A percentile compares a stretch with the other conserved stretches of the same genome.
Evolutionary conservation across 2,113 vertebrate species (phyloP).

Genomic region (Danionella cerebrum): DNA sequence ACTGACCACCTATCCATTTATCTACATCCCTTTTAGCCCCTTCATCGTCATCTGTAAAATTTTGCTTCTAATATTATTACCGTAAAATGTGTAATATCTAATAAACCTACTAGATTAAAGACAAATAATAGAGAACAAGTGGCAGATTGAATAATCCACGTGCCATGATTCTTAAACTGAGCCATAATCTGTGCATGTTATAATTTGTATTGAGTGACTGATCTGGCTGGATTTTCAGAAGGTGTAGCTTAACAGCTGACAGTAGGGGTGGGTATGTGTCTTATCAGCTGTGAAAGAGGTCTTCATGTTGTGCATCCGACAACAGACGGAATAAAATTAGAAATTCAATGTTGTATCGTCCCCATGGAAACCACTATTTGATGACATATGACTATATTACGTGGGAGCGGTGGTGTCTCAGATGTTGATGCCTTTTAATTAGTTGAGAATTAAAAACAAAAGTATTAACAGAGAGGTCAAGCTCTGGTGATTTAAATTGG

Average conservation of each 20-base stretch:
- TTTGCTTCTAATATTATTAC: no score
- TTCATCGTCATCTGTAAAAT: no score
- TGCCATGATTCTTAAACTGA: no score
- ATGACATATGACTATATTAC: conserved; percentile 18
- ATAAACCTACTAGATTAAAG: no score
- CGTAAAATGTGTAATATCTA: no score
- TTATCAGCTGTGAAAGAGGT: conserved; percentile 11
- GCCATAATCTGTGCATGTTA: no score
- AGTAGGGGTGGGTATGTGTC: background rate
- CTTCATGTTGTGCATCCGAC: conserved; percentile 3
- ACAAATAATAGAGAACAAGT: no score
- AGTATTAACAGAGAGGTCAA: background rate
- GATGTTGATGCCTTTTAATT: conserved; percentile 1
- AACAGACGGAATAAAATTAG: conserved; percentile 29
- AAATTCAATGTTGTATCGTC: conserved; percentile 39
- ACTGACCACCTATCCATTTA: no score
- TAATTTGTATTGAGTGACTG: no score
- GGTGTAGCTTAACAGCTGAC: background rate
- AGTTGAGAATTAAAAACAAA: background rate
- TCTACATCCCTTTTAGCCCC: no score
- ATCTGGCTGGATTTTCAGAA: no score
- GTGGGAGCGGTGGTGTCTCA: background rate
- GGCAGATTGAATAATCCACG: no score
- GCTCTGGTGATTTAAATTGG: background rate
- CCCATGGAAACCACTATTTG: conserved; percentile 47